Evolutionary conservation across 2,888 invertebrate genomes (phyloP).

Genomic region (Chalcis sispes): DNA sequence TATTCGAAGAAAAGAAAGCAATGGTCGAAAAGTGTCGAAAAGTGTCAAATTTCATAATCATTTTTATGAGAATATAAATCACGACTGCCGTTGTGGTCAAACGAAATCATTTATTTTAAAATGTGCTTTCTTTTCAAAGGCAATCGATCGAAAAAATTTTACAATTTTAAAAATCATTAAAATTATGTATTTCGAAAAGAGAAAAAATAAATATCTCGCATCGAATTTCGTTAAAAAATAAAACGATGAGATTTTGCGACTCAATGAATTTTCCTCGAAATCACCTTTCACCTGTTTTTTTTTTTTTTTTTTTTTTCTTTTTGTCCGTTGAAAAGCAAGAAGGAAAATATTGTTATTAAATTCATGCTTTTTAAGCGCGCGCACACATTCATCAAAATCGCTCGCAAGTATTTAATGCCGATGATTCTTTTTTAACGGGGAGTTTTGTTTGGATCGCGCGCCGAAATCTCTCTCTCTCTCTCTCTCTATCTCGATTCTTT

Average conservation of each 20-base stretch:
- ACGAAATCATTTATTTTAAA: background rate
- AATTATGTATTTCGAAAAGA: constrained; percentile 10
- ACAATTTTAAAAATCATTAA: background rate
- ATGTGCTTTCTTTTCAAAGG: background rate
- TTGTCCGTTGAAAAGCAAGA: background rate
- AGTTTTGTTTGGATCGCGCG: constrained; percentile 60
- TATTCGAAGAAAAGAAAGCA: too few relatives aligned
- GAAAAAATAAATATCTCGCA: background rate
- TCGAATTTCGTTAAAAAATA: constrained; percentile 13
- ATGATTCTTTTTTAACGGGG: background rate
- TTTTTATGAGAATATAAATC: background rate
- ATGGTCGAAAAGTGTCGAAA: too few relatives aligned
- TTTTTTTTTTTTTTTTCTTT: background rate
- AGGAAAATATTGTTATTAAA: constrained; percentile 35
- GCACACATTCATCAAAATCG: constrained; percentile 30
- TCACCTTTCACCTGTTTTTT: constrained; percentile 5
- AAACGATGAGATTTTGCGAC: constrained; percentile 22
- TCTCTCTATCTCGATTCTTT: constrained; percentile 53
- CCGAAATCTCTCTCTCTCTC: constrained; percentile 43
- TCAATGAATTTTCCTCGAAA: constrained; percentile 12
- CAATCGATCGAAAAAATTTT: constrained; percentile 1
- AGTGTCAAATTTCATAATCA: constrained; percentile 61
- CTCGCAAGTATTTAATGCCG: background rate
- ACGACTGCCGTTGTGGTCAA: background rate
- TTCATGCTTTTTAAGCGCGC: constrained; percentile 39